phyloP scores from a whole-genome alignment of 2,797 vertebrate genomes.

The Triplophysa bombifrons region DNA sequence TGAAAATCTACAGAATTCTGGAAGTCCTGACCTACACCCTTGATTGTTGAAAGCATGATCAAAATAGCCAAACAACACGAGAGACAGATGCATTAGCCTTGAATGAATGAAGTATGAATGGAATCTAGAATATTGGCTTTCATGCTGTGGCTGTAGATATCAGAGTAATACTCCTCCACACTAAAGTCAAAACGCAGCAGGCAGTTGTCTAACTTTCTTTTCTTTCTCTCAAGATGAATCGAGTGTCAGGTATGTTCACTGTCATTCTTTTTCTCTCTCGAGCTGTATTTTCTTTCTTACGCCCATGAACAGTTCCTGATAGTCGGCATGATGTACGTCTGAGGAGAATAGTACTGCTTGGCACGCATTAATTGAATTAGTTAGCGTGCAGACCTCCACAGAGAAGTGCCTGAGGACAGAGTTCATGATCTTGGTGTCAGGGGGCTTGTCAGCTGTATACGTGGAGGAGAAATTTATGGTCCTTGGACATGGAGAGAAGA shows the following conservation, averaged over 20 bases:
- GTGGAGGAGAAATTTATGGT: slow-evolving; percentile 58
- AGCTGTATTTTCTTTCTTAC: slow-evolving; percentile 42
- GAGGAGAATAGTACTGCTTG: slow-evolving; percentile 58
- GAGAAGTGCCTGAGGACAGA: slow-evolving; percentile 67
- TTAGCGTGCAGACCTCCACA: slow-evolving; percentile 67
- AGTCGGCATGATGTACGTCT: slow-evolving; percentile 14
- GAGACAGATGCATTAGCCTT: too few species aligned
- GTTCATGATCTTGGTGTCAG: slow-evolving; percentile 61
- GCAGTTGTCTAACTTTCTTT: slow-evolving; percentile 15
- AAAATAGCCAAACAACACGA: too few species aligned
- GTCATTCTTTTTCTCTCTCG: slow-evolving; percentile 60
- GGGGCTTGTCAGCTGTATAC: slow-evolving; percentile 57
- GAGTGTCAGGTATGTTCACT: slow-evolving; percentile 25
- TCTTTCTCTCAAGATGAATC: slow-evolving; percentile 18
- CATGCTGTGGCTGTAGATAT: slow-evolving; percentile 17
- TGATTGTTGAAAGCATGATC: background rate
- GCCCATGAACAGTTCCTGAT: slow-evolving; percentile 6
- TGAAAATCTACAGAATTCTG: too few species aligned
- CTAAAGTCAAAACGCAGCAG: slow-evolving; percentile 8
- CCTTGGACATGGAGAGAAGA: slow-evolving; percentile 16
- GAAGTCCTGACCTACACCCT: background rate
- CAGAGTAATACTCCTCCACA: slow-evolving; percentile 1
- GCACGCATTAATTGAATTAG: slow-evolving; percentile 69
- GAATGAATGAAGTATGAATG: too few species aligned
- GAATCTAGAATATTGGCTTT: background rate